Evolutionary conservation across 2,888 invertebrate species (phyloP), one percentile per base, ranked within the genome.

Genomic region (Chouioia cunea): DNA sequence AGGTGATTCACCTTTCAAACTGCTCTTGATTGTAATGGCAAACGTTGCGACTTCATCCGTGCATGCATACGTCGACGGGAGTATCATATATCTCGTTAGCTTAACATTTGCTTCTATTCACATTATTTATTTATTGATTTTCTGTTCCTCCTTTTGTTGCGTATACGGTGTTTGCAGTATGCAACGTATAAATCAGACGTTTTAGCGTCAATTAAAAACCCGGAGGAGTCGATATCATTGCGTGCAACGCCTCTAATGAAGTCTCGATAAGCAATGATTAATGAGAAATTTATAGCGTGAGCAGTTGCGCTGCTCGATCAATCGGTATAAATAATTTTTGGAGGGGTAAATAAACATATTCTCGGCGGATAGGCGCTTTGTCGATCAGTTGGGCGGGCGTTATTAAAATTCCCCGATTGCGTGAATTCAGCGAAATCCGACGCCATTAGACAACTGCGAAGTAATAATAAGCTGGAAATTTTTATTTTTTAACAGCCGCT

Each of bases 201-300:
- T 58, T 58, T 20, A 44, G 60, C 54, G 48, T 60, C 54, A 60
- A 67, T 67, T 67, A 60, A 67, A 67, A 67, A 67, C 47, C 47
- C 54, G 27, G 27, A 27, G 27, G 54, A 67, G 60, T 62, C 16
- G 60, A 14, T 67, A 67, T 67, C 59, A 36, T 15, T 22, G 27
- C 43, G 18, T 44, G 18, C 54, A 48, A 60, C 43, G 60, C 47
- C 52, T 66, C 58, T 60, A 67, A 67, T 67, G 60, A 67, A 67
- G 50, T 47, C 20, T 18, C 16, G 67, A 67, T 67, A 67, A 60
- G 48, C 50, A 23, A 53, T 60, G 66, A 67, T 60, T 23, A 58
- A 67, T 60, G 57, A 47, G 53, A 53, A 60, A 58, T 65, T 36
- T 65, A 65, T 65, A 57, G 58, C 44, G 15, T 15, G 58, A 57